Base-by-base conservation (phyloP, 2,113 vertebrate species). In the Prunella himalayana region DNA sequence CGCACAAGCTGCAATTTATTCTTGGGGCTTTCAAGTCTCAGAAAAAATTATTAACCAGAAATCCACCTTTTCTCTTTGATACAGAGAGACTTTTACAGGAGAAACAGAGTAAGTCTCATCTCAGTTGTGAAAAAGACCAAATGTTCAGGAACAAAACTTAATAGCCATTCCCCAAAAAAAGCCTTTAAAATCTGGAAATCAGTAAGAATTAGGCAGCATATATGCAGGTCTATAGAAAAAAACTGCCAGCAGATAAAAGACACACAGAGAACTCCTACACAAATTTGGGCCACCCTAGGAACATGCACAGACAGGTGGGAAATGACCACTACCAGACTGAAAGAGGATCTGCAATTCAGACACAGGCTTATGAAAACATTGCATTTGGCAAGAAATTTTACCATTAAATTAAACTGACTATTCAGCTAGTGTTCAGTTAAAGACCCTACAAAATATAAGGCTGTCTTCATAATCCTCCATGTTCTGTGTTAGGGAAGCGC, bases 131-230 rank as follows among this genome's bases (percentile, higher is more conserved):
- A 64, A 50, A 42, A 44, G 15, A 56, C 7, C 6, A 82, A 71
- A 85, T 17, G 18, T 63, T 79, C 31, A 57, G 10, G 11, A 59
- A 37, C 9, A 81, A 72, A 93, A 65, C 4, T 65, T 72, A 28
- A 0, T 31, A 44, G 8, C 33, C 2, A 35, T 5, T 3, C 25
- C 31, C 24, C 10, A 30, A 72, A 77, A 81, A 41, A 20, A 0
- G n/a, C 4, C 4, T 30, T 15, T 19, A 47, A 60, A 51, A 42
- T 41, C 21, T 56, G 16, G 25, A 66, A 85, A 82, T 31, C 6
- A n/a, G 1, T 31, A 86, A 63, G 9, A n/a, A 70, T 16, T 47
- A 75, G 42, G 44, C 15, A 78, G 50, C 31, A 53, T 33, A 50
- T 4, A 1, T 23, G 47, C 14, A 44, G 5, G 27, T 64, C 24